Base-by-base conservation (phyloP, 2,888 invertebrate species). In the Neria commutata region DNA sequence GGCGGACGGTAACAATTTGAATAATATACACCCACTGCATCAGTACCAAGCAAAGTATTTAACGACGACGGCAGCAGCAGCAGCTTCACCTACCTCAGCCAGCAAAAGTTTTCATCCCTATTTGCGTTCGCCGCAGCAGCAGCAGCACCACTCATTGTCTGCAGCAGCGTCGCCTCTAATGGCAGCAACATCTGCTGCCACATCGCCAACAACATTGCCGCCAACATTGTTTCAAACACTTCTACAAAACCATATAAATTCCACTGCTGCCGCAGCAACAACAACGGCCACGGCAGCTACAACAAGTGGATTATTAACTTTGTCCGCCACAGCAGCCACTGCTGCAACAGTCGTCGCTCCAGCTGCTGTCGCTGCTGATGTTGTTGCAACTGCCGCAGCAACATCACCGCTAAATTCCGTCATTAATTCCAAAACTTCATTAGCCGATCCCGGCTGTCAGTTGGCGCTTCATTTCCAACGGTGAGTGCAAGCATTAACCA, bases 211-310 rank as follows among this genome's bases (percentile, higher is more conserved):
- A 62, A 62, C 72, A 65, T 62, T 70, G 67, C 64, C 74, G 63
- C 67, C 75, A 66, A 65, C 78, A 73, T 73, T 76, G 67, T 71
- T 76, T 62, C 73, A 70, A 71, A 73, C 77, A 74, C 70, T 75
- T 67, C 71, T 76, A 67, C 75, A 72, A 66, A 75, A 71, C 73
- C 77, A 76, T 71, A 73, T 77, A 72, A 77, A 78, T 77, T 76
- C 78, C 71, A 74, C 68, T 33, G 23, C 56, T 62, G 23, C 54
- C 61, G 5, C 58, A 58, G 23, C 54, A 50, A 54, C 60, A 56
- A 46, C 50, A 60, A 24, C 54, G 42, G 51, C 65, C 60, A 58
- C 61, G 61, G 50, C 64, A 62, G 56, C 68, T 64, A 8, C 64
- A 62, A 51, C 67, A 49, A 66, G 62, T 59, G 67, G 67, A 66